Evolutionary conservation across 1,140 invertebrate species (phyloP).

Genomic region (Drosophila lini): DNA sequence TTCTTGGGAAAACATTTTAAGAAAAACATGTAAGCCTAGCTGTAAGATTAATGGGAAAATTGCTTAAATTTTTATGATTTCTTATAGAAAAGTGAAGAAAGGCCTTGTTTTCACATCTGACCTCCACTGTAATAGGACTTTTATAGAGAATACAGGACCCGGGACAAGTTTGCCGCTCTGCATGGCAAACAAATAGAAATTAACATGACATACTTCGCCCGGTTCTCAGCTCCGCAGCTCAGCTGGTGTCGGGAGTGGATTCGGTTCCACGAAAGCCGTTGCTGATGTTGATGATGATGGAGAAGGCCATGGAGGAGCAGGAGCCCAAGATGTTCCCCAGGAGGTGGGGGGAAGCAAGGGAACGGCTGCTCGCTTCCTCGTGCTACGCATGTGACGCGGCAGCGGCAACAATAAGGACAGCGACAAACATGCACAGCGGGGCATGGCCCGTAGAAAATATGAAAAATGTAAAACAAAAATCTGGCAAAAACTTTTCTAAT

Average conservation of each 20-base stretch:
- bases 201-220: slow-evolving; percentile 67
- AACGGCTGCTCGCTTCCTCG: slow-evolving; percentile 25
- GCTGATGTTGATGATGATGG: slow-evolving; percentile 33
- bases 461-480: slow-evolving; percentile 83
- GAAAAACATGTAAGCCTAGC: too few relatives aligned
- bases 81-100: not conserved
- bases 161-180: slow-evolving; percentile 46
- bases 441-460: slow-evolving; percentile 78
- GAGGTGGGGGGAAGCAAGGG: slow-evolving; percentile 1
- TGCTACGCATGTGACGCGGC: slow-evolving; percentile 69
- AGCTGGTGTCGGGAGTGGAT: slow-evolving; percentile 47
- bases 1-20: not conserved
- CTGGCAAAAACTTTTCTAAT: slow-evolving; percentile 82
- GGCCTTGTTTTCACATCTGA: not conserved
- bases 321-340: slow-evolving; percentile 8
- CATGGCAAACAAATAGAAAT: slow-evolving; percentile 72
- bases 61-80: not conserved
- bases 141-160: slow-evolving; percentile 29
- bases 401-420: slow-evolving; percentile 48
- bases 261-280: slow-evolving; percentile 39
- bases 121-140: slow-evolving; percentile 30
- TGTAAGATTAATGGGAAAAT: not conserved
- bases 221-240: slow-evolving; percentile 37
- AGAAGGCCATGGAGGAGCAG: slow-evolving; percentile 19
- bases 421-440: slow-evolving; percentile 69